Base-by-base conservation (phyloP, 1,140 invertebrate genomes). In the Drosophila kanapiae region DNA sequence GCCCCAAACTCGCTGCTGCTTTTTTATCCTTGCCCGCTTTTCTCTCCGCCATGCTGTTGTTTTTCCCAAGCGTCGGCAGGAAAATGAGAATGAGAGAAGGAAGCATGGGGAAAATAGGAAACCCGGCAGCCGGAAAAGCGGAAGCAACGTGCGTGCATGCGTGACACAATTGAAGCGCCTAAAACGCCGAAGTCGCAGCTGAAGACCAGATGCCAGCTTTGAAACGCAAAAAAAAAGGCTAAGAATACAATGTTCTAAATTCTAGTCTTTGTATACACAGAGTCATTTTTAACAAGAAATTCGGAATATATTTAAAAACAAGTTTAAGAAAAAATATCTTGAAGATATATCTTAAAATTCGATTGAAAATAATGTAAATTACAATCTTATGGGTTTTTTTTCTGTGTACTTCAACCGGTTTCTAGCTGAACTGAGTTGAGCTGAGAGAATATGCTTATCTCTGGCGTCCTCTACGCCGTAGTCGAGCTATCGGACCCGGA, bases 101-200 rank as follows among this genome's bases (percentile, higher is more conserved):
- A 76, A 74, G 54, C 70, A 53, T 23, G 23, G 85, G 81, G 88
- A 87, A 87, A 87, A 84, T 87, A 81, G 85, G 65, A 90, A 90
- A 86, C 78, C 82, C 85, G 86, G 81, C 85, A 90, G 81, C 82
- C 85, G 85, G 85, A 90, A 90, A 90, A 90, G 85, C 85, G 85
- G 68, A 90, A 90, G 81, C 85, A 90, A 85, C 85, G 85, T 90
- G 85, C 85, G 85, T 90, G 85, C 85, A 90, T 90, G 85, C 85
- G 85, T 90, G 85, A 90, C 85, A 90, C 85, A 88, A 85, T 90
- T 90, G 85, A 88, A 84, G 80, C 84, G 84, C 84, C 84, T 87
- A 86, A 86, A 78, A 78, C 65, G 75, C 63, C 61, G 7, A 77
- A 76, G 63, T 37, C 49, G 53, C 54, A 64, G 56, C 54, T 54